Base-by-base conservation (phyloP, 2,888 invertebrate species). In the Tenthredo livida region DNA sequence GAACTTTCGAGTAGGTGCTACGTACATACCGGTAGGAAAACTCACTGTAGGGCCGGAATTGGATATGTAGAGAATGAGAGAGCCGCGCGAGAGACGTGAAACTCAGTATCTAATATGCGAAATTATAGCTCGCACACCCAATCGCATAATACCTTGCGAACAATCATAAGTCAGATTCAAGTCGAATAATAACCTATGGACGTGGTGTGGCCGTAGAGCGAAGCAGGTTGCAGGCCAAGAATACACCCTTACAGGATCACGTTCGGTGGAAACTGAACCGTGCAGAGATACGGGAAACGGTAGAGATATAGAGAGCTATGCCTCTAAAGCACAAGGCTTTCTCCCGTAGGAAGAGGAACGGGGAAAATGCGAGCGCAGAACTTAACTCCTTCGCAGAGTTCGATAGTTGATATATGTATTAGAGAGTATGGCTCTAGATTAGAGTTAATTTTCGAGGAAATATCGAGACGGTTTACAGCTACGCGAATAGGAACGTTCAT, bases 211-310 rank as follows among this genome's bases (percentile, higher is more conserved):
- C n/a, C n/a, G 47, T 25, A 21, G 43, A 47, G n/a, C n/a, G 25
- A 33, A 54, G 77, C 47, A 77, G 77, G 50, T 54, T 77, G 50
- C 77, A 54, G n/a, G 12, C 47, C 33, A n/a, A 50, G 77, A 50
- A 77, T 50, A 80, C 77, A 73, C 29, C 75, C 54, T 43, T 73
- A 58, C 50, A 70, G 85, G 80, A 85, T 86, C 84, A 85, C 86
- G 85, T 80, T 84, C 78, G 85, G 85, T 75, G 50, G 86, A 84
- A 85, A 80, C 83, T 84, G 77, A 86, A 86, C 73, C 83, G 84
- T 84, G 78, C 33, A 78, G 84, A 78, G 84, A 84, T 72, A 84
- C 29, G 75, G 67, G 29, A 70, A 33, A 65, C 10, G 21, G 40
- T 29, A 25, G 82, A 17, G 47, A 82, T 21, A 25, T 29, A 67